phyloP scores from a whole-genome alignment of 1,140 invertebrate genomes.

The Phymastichus coffea region DNA sequence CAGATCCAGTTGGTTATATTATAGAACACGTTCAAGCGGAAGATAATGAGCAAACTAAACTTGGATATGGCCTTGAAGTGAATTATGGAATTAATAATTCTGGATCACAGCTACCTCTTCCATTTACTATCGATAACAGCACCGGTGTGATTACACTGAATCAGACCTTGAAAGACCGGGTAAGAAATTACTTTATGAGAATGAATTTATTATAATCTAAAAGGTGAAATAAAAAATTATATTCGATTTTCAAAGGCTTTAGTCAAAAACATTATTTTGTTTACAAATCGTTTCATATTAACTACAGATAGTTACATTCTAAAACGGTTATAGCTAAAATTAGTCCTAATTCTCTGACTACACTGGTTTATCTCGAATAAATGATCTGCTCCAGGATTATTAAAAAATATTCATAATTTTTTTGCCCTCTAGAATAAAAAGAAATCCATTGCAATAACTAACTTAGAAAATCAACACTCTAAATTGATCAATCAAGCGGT shows the following conservation, averaged over 20 bases:
- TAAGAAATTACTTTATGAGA: no score
- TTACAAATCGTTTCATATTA: background rate
- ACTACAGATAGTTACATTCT: background rate
- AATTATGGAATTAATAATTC: conserved; percentile 34
- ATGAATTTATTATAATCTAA: background rate
- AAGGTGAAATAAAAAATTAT: background rate
- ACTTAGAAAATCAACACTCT: no score
- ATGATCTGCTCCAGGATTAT: no score
- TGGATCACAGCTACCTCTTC: conserved; percentile 49
- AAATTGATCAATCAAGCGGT: no score
- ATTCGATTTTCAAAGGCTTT: background rate
- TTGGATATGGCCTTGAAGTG: conserved; percentile 65
- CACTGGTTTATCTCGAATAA: no score
- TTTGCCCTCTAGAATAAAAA: no score
- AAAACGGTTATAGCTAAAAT: no score
- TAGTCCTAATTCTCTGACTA: no score
- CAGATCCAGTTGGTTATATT: conserved; percentile 64
- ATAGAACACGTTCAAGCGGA: conserved; percentile 62
- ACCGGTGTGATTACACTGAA: conserved; percentile 72
- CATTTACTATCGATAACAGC: conserved; percentile 68
- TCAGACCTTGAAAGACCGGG: conserved; percentile 66
- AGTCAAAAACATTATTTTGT: background rate
- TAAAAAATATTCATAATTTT: no score
- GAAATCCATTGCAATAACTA: no score
- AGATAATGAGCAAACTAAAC: conserved; percentile 63